Conservation (phyloP, 2,888 invertebrate species). For the Pteria penguin region DNA sequence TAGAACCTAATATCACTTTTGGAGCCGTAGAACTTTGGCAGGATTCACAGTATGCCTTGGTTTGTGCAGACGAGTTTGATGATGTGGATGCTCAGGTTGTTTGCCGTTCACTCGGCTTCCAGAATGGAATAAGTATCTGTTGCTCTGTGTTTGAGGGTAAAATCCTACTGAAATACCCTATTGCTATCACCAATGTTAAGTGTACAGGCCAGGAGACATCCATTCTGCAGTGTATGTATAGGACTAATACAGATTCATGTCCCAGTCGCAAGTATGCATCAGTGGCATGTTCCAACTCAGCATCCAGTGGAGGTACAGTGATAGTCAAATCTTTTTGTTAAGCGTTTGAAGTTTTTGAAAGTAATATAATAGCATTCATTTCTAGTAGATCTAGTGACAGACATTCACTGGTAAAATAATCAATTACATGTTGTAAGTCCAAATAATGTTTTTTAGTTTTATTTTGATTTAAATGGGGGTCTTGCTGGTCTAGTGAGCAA, state of each 20-base stretch:
- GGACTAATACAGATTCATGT: slow-evolving; percentile 52
- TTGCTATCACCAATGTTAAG: slow-evolving; percentile 55
- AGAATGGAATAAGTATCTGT: slow-evolving; percentile 66
- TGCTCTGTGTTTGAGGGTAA: slow-evolving; percentile 61
- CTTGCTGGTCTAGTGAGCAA: too few relatives aligned
- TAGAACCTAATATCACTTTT: slow-evolving; percentile 60
- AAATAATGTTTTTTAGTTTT: too few relatives aligned
- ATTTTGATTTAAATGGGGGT: too few relatives aligned
- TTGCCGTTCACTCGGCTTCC: slow-evolving; percentile 58
- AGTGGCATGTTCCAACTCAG: slow-evolving; percentile 63
- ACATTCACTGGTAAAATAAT: too few relatives aligned
- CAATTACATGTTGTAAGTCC: too few relatives aligned
- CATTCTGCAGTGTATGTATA: slow-evolving; percentile 58
- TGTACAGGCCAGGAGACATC: slow-evolving; percentile 59
- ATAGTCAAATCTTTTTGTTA: too few relatives aligned
- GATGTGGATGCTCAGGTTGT: slow-evolving; percentile 63
- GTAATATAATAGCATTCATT: too few relatives aligned
- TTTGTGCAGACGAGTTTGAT: slow-evolving; percentile 66
- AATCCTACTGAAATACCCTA: slow-evolving; percentile 46
- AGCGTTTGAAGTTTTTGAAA: too few relatives aligned
- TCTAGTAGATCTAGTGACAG: too few relatives aligned
- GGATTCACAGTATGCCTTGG: slow-evolving; percentile 55
- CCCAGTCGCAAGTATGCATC: slow-evolving; percentile 65
- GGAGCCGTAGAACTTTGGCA: slow-evolving; percentile 65
- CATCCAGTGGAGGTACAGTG: slow-evolving; percentile 65